Conservation (phyloP, 2,113 vertebrate species). For the Centrocercus urophasianus region DNA sequence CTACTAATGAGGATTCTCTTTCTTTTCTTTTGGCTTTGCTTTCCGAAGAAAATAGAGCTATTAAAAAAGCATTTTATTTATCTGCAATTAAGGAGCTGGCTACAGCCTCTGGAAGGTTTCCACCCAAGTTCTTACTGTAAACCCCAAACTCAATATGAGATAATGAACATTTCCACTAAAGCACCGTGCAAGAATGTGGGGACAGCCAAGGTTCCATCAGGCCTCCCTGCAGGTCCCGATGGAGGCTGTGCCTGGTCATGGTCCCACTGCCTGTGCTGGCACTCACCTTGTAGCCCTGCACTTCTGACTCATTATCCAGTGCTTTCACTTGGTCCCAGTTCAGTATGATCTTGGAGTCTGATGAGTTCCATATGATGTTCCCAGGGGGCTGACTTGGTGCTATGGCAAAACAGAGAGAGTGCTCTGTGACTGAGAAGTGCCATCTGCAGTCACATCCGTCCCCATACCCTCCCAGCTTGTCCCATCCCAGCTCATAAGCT, state of each 20-base stretch:
- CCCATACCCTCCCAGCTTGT: background rate
- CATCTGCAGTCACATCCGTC: background rate
- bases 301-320: constrained; percentile 96
- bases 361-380: constrained; percentile 96
- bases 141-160: background rate
- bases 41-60: constrained; percentile 31
- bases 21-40: constrained; percentile 22
- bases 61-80: constrained; percentile 31
- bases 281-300: constrained; percentile 97
- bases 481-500: constrained; percentile 8
- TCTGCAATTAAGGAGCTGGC: background rate
- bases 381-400: constrained; percentile 94
- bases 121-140: rapidly evolving
- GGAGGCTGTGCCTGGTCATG: background rate
- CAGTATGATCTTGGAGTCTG: constrained; percentile 94
- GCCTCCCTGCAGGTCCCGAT: background rate
- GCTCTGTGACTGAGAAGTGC: background rate
- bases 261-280: background rate
- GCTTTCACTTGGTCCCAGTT: constrained; percentile 99
- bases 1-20: constrained; percentile 8
- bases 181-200: rapidly evolving
- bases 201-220: background rate
- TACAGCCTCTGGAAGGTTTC: background rate
- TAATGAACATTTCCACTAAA: background rate
- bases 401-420: constrained; percentile 62